Base-by-base conservation (phyloP, 1,140 invertebrate genomes). In the Cecropterus lyciades region DNA sequence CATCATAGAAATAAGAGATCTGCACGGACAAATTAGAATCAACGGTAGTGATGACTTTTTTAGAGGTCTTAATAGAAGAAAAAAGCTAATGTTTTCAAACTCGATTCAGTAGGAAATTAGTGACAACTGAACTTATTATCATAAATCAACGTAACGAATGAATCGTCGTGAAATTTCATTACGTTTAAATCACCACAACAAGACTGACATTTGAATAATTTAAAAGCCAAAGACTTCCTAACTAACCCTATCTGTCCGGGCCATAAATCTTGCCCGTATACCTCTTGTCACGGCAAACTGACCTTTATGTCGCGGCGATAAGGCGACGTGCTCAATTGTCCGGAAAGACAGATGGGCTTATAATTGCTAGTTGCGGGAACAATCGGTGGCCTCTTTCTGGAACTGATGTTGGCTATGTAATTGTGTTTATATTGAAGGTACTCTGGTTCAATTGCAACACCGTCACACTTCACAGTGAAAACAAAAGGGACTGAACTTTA, bases 271-370 rank as follows among this genome's bases (percentile, higher is more conserved):
- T 69, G 55, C 66, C 70, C 65, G 52, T 40, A 69, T 52, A 5
- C 27, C n/a, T n/a, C n/a, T n/a, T 55, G 17, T 56, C 64, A 27
- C 46, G 27, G 27, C 15, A 57, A 62, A 70, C 48, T 70, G 63
- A 49, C 51, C 49, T 60, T 70, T 70, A 70, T 55, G 13, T 15
- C 43, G 17, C 13, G 6, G 40, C 13, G 52, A 60, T 51, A 62
- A 62, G 30, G 16, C 16, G 59, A 62, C 46, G 20, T 48, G 42
- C 27, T 65, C 72, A 70, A 68, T 74, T 70, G 70, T 64, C 65
- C 62, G n/a, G n/a, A n/a, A 67, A 73, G 73, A 75, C 67, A 68
- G 70, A 75, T 75, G 67, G 68, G 49, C 37, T 70, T 72, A 63
- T 75, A 75, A 75, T 72, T 68, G 67, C 15, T 46, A 20, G 55